Evolutionary conservation across 2,888 invertebrate genomes (phyloP), one percentile per base, ranked within the genome.

Genomic region (Volucella bombylans): DNA sequence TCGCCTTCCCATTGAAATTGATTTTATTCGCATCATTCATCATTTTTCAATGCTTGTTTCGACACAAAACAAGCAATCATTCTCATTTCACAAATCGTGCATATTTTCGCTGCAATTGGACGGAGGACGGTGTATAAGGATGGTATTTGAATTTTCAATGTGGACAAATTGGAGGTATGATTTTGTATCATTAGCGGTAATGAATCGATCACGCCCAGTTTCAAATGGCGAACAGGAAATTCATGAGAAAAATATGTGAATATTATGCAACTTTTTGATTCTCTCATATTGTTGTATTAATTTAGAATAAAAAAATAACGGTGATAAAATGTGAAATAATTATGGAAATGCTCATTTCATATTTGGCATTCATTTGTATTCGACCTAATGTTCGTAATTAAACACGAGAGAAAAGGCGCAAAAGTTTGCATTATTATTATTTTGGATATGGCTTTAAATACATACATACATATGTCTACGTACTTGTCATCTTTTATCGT

Each of bases 311-410:
- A 41, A n/a, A 54, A 64, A 54, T 62, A 45, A 54, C 38, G 11
- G 62, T 64, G 62, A 72, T 62, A 64, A 23, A 62, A 68, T 12
- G 50, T n/a, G 4, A 15, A 71, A 59, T 59, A 49, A 2, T 23
- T 3, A 52, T 54, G 52, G 49, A 45, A 69, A 69, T 43, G 11
- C 54, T 54, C 54, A 45, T 38, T 54, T 73, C 23, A 59, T 41
- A 23, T 14, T 59, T 57, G 10, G 23, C 43, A 71, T 59, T 57
- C 14, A 54, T 31, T 43, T 23, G 18, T 23, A 23, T 23, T 23
- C 2, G 18, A 2, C 2, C 15, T 23, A 41, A 2, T 18, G 10
- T 9, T 10, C 10, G n/a, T 8, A 41, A 45, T 12, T 6, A 43
- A 15, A 23, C 18, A 23, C 18, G 18, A 23, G 18, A 49, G 31